Percentiles rank a stretch among this genome's conserved stretches.
Evolutionary conservation across 2,113 vertebrate genomes (phyloP).

Genomic region (Grus americana): DNA sequence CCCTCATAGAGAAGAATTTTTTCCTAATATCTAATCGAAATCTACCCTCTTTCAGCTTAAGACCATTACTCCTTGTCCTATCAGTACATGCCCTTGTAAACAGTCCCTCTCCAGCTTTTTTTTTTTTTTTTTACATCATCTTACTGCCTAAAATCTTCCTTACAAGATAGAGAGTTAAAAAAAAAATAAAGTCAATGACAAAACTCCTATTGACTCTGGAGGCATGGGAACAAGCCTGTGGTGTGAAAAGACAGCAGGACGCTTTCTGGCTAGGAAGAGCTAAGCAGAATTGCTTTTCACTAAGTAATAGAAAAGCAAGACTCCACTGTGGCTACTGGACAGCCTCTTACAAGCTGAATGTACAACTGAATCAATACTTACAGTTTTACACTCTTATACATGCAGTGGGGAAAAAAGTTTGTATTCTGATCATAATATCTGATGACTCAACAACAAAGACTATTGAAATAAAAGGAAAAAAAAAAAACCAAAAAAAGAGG

Average conservation of each 20-base stretch:
- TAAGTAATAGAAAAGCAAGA: not conserved
- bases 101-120: no score
- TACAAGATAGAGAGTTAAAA: not conserved
- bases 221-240: not conserved
- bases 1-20: no score
- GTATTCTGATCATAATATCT: not conserved
- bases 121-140: not conserved
- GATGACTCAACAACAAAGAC: not conserved
- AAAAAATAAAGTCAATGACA: not conserved
- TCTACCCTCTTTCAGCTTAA: no score
- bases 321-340: not conserved
- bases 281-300: not conserved
- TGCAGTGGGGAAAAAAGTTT: not conserved
- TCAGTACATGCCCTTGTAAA: no score
- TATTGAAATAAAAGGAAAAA: not conserved
- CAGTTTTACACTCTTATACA: not conserved
- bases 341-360: not conserved
- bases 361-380: not conserved
- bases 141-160: not conserved
- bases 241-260: not conserved
- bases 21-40: no score
- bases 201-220: not conserved
- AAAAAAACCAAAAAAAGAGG: not conserved
- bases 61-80: no score
- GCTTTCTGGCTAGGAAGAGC: not conserved